Base-by-base conservation (phyloP, 2,113 vertebrate species). In the Paradoxurus hermaphroditus region DNA sequence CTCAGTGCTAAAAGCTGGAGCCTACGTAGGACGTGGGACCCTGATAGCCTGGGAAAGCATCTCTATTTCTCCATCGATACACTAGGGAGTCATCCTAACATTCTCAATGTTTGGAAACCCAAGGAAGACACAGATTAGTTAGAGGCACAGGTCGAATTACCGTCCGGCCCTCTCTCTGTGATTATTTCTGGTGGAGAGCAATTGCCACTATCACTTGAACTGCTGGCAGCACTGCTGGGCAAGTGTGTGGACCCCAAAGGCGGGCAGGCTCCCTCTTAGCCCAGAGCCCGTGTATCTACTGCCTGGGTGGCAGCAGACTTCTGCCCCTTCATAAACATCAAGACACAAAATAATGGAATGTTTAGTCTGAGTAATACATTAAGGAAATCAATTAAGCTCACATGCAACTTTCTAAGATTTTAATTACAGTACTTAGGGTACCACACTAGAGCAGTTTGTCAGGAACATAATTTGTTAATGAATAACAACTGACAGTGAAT, bases 381-480 rank as follows among this genome's bases (percentile, higher is more conserved):
- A 97, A 98, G 98, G 98, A 97, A 97, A 98, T 98, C 98, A 98
- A 98, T 98, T 98, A 98, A 95, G 97, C 97, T 97, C 97, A 97
- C 98, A 98, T 95, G 96, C 97, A 98, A 97, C 96, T 98, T 98
- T 98, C 96, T 97, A 94, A 93, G 98, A 97, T 98, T 98, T 98
- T 98, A 98, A 98, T 98, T 98, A 98, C 95, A 97, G 96, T 98
- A 97, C 96, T 98, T 98, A 98, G 97, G 96, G 95, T 96, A 96
- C 96, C 96, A 91, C 97, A 98, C 97, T 97, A 97, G 97, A 98
- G 97, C 95, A 97, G 97, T 98, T 98, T 98, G 98, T 98, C 97
- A 98, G 97, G 96, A 96, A 97, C 96, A 93, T 98, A 98, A 98
- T 98, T 98, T 98, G 97, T 97, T 98, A 97, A 98, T 98, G 97